Base-by-base conservation (phyloP, 2,888 invertebrate species). In the Venusia cambrica region DNA sequence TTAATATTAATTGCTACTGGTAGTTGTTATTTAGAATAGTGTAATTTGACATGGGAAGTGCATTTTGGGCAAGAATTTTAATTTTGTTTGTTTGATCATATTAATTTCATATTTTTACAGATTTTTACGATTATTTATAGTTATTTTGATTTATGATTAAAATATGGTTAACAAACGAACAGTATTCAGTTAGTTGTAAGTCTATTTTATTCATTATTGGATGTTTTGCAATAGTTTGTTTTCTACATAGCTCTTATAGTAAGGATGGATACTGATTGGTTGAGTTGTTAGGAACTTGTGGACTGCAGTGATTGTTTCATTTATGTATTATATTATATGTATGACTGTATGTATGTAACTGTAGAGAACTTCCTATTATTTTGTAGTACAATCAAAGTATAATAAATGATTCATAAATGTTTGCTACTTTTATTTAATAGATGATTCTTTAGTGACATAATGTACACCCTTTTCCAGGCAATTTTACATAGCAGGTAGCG, bases 361-460 rank as follows among this genome's bases (percentile, higher is more conserved):
- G 84, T 87, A 87, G 85, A 84, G 73, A 85, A 73, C 79, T 84
- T 87, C 85, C 85, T 87, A 87, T 87, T 85, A 87, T 85, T 87
- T 87, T 87, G 85, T 87, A 87, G 87, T 85, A 87, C 83, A 87
- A 87, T 84, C 76, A 73, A 79, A 77, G 62, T 80, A 81, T 83
- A 83, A 81, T 85, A 85, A 84, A 84, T 73, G 63, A 76, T 76
- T 79, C 69, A 55, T 65, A 85, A 80, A 81, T 75, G 68, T 29
- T 35, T 32, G 39, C 42, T 54, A 51, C 31, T 53, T 59, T 55
- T 31, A 33, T 49, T 22, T 13, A 11, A 26, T 27, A 1, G 2
- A 9, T 20, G n/a, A 5, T 8, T 20, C 5, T 9, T 19, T 10
- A 9, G n/a, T 4, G 2, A 3, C 7, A 6, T 13, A n/a, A n/a